These are phyloP conservation scores for Phalloptychus januarius DNA, from an alignment of 2,797 vertebrate genomes.

Conservation along the genomic window DNA sequence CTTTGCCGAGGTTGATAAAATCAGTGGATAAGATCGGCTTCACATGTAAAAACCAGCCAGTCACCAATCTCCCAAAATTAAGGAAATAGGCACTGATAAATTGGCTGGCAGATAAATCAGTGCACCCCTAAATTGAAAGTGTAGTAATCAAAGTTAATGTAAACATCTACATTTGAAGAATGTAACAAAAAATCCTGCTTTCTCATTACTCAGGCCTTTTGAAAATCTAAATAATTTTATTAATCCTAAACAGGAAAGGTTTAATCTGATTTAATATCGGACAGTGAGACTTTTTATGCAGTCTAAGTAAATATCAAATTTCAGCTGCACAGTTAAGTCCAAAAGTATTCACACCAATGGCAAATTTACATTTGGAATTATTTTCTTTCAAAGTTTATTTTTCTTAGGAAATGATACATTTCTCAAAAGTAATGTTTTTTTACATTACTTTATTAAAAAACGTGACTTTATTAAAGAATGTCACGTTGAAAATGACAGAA, in stretches of 20 bases:
- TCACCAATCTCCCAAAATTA: too few species aligned
- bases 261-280: not conserved
- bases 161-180: not conserved
- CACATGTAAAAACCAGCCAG: too few species aligned
- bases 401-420: not conserved
- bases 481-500: not conserved
- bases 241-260: not conserved
- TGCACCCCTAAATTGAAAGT: too few species aligned
- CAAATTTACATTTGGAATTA: not conserved
- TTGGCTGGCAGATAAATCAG: too few species aligned
- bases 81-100: too few species aligned
- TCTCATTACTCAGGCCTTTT: not conserved
- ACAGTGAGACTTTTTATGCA: not conserved
- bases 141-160: not conserved
- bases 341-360: not conserved
- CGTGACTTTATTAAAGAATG: not conserved
- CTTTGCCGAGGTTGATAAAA: too few species aligned
- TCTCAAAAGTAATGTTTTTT: not conserved
- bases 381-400: not conserved
- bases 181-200: not conserved
- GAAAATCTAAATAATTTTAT: not conserved
- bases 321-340: not conserved
- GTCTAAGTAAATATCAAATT: not conserved
- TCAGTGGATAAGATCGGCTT: too few species aligned
- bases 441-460: too few species aligned